phyloP scores from a whole-genome alignment of 2,888 invertebrate species.

The Melinaea marsaeus region DNA sequence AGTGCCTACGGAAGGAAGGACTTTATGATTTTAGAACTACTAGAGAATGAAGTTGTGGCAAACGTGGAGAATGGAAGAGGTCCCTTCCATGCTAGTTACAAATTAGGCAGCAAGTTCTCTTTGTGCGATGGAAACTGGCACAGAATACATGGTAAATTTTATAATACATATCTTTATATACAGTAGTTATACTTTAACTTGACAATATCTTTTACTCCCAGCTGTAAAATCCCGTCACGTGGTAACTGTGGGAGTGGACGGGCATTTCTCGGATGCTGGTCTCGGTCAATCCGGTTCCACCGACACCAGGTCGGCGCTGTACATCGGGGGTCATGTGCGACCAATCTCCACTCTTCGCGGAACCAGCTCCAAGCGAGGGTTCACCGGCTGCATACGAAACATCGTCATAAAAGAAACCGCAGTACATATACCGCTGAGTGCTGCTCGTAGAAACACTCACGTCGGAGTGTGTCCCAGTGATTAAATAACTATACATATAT shows the following conservation, averaged over 20 bases:
- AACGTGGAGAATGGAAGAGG: slow-evolving; percentile 91
- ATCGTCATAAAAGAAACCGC: slow-evolving; percentile 75
- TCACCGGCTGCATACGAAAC: slow-evolving; percentile 88
- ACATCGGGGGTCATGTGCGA: slow-evolving; percentile 89
- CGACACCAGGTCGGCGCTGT: slow-evolving; percentile 90
- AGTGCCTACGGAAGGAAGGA: slow-evolving; percentile 91
- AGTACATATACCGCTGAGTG: slow-evolving; percentile 56
- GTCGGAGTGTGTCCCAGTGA: slow-evolving; percentile 88
- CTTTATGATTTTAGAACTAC: slow-evolving; percentile 91
- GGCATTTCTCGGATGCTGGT: slow-evolving; percentile 84
- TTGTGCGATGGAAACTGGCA: slow-evolving; percentile 99
- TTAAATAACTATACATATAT: slow-evolving; percentile 54
- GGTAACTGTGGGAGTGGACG: slow-evolving; percentile 91
- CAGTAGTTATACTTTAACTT: not conserved
- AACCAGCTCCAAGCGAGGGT: slow-evolving; percentile 83
- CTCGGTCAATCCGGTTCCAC: slow-evolving; percentile 84
- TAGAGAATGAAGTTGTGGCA: slow-evolving; percentile 90
- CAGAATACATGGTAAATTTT: slow-evolving; percentile 82
- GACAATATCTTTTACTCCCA: slow-evolving; percentile 47
- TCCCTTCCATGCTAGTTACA: slow-evolving; percentile 85
- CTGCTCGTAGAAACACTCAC: slow-evolving; percentile 84
- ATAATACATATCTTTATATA: not conserved
- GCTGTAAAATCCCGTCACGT: slow-evolving; percentile 94
- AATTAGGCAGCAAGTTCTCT: slow-evolving; percentile 80
- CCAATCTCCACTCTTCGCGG: slow-evolving; percentile 74